These are phyloP conservation scores for Pteropus rufus DNA, from an alignment of 2,797 vertebrate genomes.

Conservation along the genomic window DNA sequence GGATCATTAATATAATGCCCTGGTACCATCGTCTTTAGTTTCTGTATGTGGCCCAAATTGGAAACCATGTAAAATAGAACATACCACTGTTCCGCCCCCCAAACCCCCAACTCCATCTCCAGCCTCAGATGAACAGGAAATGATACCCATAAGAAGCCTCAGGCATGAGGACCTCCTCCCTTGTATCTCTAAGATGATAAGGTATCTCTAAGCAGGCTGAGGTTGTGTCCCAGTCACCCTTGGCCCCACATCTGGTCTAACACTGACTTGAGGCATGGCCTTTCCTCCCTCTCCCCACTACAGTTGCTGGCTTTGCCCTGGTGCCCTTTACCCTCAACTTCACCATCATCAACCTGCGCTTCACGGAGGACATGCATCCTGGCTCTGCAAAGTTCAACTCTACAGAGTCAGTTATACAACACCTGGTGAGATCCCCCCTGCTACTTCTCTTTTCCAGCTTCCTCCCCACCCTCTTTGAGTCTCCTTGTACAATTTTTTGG, in stretches of 20 bases:
- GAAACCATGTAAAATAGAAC: not conserved
- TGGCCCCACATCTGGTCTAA: not conserved
- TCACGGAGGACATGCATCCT: constrained; percentile 60
- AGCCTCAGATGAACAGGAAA: not conserved
- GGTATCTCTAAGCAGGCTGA: too few species aligned
- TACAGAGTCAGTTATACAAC: constrained; percentile 51
- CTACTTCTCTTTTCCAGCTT: not conserved
- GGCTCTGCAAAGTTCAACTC: constrained; percentile 71
- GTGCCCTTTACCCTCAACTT: constrained; percentile 77
- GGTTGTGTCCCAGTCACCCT: not conserved
- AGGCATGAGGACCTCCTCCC: not conserved
- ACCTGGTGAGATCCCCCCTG: constrained; percentile 68
- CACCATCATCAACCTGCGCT: constrained; percentile 79
- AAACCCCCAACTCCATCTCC: too few species aligned
- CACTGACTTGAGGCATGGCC: not conserved
- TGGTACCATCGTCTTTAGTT: not conserved
- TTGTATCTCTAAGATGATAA: not conserved
- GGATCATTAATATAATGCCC: not conserved
- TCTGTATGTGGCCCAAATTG: not conserved
- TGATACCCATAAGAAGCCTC: not conserved
- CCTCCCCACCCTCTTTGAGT: not conserved
- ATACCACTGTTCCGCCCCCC: not conserved
- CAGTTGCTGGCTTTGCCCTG: not conserved
- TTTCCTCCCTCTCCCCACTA: too few species aligned
- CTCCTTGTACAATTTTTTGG: not conserved